Evolutionary conservation across 1,140 invertebrate species (phyloP), one percentile per base, ranked within the genome.

Genomic region (Portunus trituberculatus): DNA sequence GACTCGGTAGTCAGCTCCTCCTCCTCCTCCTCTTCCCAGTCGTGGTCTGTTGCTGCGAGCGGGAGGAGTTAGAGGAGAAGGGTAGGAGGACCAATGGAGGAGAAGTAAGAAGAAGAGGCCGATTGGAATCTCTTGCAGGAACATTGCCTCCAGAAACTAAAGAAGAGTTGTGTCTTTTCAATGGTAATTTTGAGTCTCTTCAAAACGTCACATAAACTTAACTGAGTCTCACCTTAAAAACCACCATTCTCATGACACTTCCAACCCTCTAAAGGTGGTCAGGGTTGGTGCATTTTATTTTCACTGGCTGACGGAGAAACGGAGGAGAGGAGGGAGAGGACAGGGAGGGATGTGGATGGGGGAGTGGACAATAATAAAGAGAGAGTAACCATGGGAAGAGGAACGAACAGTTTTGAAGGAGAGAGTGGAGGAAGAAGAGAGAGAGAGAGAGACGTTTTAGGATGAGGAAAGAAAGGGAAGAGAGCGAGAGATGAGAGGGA

Each of bases 401-500:
- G 52, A 28, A 48, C 6, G 52, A 32, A 48, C 6, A 39, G n/a
- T 59, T n/a, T 59, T 16, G 28, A 32, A 20, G 28, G 10, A 7
- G 28, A 76, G 12, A 14, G 39, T 59, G 52, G 52, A 59, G 52
- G 16, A 10, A 20, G 12, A 59, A 59, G 16, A 59, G 83, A n/a
- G 84, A 16, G 31, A 86, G 84, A 45, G 39, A 16, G 67, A 25
- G 67, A 83, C 14, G 31, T 16, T 16, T 31, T 59, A 10, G 52
- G 16, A 59, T 59, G 52, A 20, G 16, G 52, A 59, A 20, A 20
- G 12, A 59, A 59, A 59, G 16, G 83, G 45, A 48, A 87, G 83
- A 67, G 92, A 87, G 83, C 20, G n/a, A 87, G 83, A 67, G 92
- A 87, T 59, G 16, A 39, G 82, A 14, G 46, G 82, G 83, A 82